Base-by-base conservation (phyloP, 2,888 invertebrate genomes). In the Spisula subtruncata region DNA sequence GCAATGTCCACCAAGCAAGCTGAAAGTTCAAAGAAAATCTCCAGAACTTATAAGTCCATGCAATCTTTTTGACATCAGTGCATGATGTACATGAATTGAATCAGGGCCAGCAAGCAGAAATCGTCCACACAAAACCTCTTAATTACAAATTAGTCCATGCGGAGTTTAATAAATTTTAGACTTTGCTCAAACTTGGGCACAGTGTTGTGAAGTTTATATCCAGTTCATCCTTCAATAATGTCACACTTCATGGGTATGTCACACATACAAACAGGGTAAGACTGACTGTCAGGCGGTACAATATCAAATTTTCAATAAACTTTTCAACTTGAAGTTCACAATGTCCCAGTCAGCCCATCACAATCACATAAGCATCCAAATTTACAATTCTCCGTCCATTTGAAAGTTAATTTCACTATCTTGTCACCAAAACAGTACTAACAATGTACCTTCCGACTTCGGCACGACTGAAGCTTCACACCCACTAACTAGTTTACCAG, bases 301-400 rank as follows among this genome's bases (percentile, higher is more conserved):
- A 35, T 32, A 75, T 75, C 32, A 32, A 75, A 75, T 75, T 75
- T 75, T 32, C 75, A 75, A 75, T 75, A 75, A 75, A 75, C 75
- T 75, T 75, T 75, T 75, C 75, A 75, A 75, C 75, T 75, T 75
- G 18, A n/a, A n/a, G 32, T 35, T 75, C 32, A 14, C 29, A 35
- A 32, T 75, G 32, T 75, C 32, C 75, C 60, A n/a, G n/a, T 35
- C 60, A n/a, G n/a, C 25, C 60, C 1, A 51, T 66, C 60, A 66
- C 25, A 66, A 66, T 66, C 60, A 20, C 60, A 66, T n/a, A 25
- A n/a, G 60, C 60, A 25, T 25, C 60, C 5, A 66, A n/a, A 25
- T n/a, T 25, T 25, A 66, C 25, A 25, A 1, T 6, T 25, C n/a
- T 66, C 25, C 60, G 6, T 66, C n/a, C n/a, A 12, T 66, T 20